A percentile compares a stretch with the other conserved stretches of the same genome.
phyloP scores from a whole-genome alignment of 2,113 vertebrate species.

The Arenaria interpres region DNA sequence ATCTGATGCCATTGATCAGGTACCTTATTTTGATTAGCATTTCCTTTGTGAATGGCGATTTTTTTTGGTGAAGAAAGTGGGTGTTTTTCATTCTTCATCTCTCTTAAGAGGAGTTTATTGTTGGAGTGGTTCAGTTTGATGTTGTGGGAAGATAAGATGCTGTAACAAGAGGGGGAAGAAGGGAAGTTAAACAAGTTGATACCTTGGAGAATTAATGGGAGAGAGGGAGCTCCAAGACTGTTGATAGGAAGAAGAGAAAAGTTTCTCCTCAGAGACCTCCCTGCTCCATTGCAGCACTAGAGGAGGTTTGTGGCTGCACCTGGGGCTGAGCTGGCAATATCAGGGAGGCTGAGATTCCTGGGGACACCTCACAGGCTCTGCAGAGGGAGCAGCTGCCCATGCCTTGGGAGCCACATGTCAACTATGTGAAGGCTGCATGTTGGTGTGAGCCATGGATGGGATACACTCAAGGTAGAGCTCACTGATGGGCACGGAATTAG shows the following conservation, averaged over 20 bases:
- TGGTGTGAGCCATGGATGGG: not conserved
- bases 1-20: conserved; percentile 99
- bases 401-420: not conserved
- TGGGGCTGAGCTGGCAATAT: not conserved
- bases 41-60: not conserved
- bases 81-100: not conserved
- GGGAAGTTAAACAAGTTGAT: not conserved
- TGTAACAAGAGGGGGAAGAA: not conserved
- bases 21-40: conserved; percentile 66
- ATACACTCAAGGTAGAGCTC: not conserved
- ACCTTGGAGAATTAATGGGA: not conserved
- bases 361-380: not conserved
- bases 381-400: not conserved
- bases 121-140: not conserved
- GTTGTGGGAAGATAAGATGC: not conserved
- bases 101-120: not conserved
- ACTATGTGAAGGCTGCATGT: accelerated
- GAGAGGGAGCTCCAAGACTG: not conserved
- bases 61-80: not conserved
- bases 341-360: not conserved
- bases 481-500: too few relatives aligned
- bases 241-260: not conserved
- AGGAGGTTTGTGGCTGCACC: not conserved
- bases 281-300: not conserved
- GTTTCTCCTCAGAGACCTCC: not conserved